Evolutionary conservation across 2,797 vertebrate genomes (phyloP), one percentile per base, ranked within the genome.

Genomic region (Gymnodraco acuticeps): DNA sequence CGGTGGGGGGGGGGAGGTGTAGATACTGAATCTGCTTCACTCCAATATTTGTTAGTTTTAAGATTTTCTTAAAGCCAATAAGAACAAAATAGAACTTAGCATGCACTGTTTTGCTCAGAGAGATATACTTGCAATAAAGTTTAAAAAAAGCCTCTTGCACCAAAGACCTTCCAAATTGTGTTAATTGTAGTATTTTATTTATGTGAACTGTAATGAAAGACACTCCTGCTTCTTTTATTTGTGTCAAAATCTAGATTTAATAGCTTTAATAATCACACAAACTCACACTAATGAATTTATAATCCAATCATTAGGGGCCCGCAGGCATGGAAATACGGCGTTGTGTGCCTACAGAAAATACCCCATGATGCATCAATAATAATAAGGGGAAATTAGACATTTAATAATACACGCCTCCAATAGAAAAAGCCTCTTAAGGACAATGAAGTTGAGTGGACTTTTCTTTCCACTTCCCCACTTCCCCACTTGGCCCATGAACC

Each of bases 381-480:
- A 67, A 50, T 33, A 51, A 51, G 3, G 7, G 19, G 2, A 71
- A 42, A 47, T 12, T 1, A 19, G 27, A 43, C 13, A 14, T 3
- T 10, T 20, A 33, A 73, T 10, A 10, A 19, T 16, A 60, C 17
- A 47, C 16, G 14, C 7, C 5, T 11, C 33, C 6, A n/a, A 20
- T 6, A 43, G 41, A 41, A 17, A 38, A 7, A 43, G 38, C 3
- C 17, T 59, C 33, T 3, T 17, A 8, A 55, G 27, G 27, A 52
- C 6, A 3, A 16, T 64, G 5, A 60, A 47, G 4, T n/a, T 46
- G 19, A 3, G 16, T 43, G 38, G 10, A 23, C 13, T 45, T 62
- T 27, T 52, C 31, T n/a, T 64, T 45, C 45, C 65, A 38, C 45
- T 68, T 70, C 20, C 15, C 45, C 65, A 38, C 45, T 68, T 70